Conservation (phyloP, 2,797 vertebrate species). For the Pseudopleuronectes americanus region DNA sequence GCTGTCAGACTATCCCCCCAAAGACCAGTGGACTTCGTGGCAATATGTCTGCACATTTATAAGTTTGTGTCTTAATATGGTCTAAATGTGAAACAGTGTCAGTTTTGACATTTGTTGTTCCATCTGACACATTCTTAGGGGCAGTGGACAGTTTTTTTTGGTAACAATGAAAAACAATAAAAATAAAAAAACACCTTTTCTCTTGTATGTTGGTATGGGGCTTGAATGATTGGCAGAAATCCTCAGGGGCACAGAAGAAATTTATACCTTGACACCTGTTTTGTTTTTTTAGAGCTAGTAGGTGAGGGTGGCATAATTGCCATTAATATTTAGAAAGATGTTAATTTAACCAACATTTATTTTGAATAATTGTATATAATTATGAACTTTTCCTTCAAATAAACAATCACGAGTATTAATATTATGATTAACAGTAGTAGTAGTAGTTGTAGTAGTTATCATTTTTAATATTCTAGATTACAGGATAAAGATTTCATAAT, state of each 20-base stretch:
- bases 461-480: background rate
- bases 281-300: slow-evolving; percentile 17
- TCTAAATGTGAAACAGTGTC: slow-evolving; percentile 42
- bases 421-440: background rate
- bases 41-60: slow-evolving; percentile 12
- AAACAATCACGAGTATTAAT: too few relatives aligned
- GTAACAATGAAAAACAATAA: slow-evolving; percentile 59
- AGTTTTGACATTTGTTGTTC: slow-evolving; percentile 62
- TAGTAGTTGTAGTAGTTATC: too few relatives aligned
- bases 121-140: slow-evolving; percentile 53
- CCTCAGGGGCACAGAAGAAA: slow-evolving; percentile 61
- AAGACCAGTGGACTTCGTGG: slow-evolving; percentile 55
- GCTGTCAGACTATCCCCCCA: slow-evolving; percentile 62
- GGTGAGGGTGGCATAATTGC: slow-evolving; percentile 63
- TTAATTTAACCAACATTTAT: slow-evolving; percentile 22
- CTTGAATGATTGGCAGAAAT: slow-evolving; percentile 68
- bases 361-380: too few relatives aligned
- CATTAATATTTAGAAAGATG: slow-evolving; percentile 39
- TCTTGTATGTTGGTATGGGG: slow-evolving; percentile 44
- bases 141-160: slow-evolving; percentile 47
- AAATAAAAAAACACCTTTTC: slow-evolving; percentile 42
- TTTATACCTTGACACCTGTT: slow-evolving; percentile 25
- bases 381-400: too few relatives aligned
- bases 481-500: background rate
- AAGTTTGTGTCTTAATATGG: slow-evolving; percentile 38